phyloP scores from a whole-genome alignment of 2,797 vertebrate species.

The Phalloptychus januarius region DNA sequence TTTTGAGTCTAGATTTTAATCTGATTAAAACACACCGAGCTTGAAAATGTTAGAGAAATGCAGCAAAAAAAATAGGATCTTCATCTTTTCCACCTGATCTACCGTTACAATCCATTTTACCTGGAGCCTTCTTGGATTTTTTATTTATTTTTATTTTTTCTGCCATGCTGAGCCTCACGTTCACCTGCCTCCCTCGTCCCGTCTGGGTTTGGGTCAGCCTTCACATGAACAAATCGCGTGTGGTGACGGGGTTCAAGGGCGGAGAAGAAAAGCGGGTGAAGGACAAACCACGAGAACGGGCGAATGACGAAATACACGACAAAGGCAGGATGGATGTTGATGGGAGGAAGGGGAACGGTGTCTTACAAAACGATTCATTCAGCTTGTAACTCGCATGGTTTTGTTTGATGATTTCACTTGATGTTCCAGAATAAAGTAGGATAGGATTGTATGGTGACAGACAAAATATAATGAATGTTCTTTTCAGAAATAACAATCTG shows the following conservation, averaged over 20 bases:
- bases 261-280: neutral
- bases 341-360: neutral
- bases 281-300: neutral
- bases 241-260: neutral
- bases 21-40: neutral
- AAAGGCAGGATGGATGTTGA: neutral
- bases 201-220: neutral
- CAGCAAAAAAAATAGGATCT: neutral
- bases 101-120: neutral
- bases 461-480: neutral
- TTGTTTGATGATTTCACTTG: neutral
- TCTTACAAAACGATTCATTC: neutral
- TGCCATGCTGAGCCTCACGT: neutral
- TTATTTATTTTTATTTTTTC: neutral
- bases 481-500: neutral
- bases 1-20: neutral
- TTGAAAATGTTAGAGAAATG: neutral
- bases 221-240: neutral
- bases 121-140: neutral
- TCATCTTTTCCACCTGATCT: neutral
- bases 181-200: neutral
- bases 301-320: neutral
- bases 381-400: neutral
- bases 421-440: neutral
- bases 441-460: neutral